Percentiles rank a stretch among this genome's conserved stretches.
Conservation (phyloP, 2,797 vertebrate genomes). For the Somateria mollissima region DNA sequence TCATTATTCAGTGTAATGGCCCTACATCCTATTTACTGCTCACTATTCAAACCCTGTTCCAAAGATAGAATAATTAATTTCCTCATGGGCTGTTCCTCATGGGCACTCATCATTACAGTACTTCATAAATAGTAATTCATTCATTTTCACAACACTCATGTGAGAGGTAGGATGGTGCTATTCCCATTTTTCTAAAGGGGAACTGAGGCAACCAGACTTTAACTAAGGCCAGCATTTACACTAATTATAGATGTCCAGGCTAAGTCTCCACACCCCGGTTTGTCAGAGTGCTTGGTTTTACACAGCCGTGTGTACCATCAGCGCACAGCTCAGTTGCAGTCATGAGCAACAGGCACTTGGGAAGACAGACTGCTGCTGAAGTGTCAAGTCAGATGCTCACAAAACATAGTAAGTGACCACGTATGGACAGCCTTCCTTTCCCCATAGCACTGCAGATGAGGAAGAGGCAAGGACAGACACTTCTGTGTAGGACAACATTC, state of each 20-base stretch:
- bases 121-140: slow-evolving; percentile 72
- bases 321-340: background rate
- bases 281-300: background rate
- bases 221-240: background rate
- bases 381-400: background rate
- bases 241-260: background rate
- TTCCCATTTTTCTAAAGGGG: slow-evolving; percentile 23
- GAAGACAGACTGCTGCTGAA: background rate
- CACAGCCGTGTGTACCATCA: accelerated
- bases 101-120: slow-evolving; percentile 68
- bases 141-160: slow-evolving; percentile 60
- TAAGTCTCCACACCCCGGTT: background rate
- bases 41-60: slow-evolving; percentile 65
- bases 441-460: background rate
- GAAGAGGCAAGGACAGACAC: background rate
- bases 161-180: background rate
- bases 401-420: background rate
- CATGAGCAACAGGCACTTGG: background rate
- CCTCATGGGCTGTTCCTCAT: slow-evolving; percentile 64
- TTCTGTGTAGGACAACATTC: background rate
- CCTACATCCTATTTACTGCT: slow-evolving; percentile 66
- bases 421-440: background rate
- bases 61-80: slow-evolving; percentile 72
- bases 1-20: slow-evolving; percentile 65
- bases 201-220: slow-evolving; percentile 44